These are phyloP conservation scores for Strix uralensis DNA, from an alignment of 2,113 vertebrate genomes.

Conservation along the genomic window DNA sequence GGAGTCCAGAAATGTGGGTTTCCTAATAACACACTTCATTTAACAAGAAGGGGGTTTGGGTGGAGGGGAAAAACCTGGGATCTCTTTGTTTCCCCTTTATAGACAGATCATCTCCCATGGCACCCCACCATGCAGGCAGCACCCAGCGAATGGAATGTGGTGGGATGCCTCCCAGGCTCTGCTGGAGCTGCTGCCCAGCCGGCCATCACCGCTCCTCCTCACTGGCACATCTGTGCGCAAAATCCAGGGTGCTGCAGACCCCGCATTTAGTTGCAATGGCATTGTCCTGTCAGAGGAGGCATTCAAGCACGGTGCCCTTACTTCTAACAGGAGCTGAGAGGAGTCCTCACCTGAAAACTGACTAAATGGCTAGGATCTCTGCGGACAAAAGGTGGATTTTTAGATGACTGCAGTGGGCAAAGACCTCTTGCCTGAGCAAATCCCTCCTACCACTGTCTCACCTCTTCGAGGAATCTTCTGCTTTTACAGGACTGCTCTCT, in stretches of 20 bases:
- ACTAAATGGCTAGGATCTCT: neutral
- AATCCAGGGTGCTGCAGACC: neutral
- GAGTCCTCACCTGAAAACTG: neutral
- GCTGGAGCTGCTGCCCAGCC: neutral
- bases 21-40: neutral
- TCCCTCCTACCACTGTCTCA: neutral
- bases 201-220: neutral
- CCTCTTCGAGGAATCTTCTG: neutral
- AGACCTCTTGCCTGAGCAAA: neutral
- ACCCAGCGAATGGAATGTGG: neutral
- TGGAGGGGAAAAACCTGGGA: neutral
- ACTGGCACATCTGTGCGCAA: neutral
- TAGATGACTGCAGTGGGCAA: neutral
- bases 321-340: neutral
- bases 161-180: neutral
- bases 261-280: neutral
- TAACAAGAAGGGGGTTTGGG: neutral
- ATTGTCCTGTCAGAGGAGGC: neutral
- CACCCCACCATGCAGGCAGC: neutral
- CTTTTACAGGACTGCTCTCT: neutral
- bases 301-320: neutral
- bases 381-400: neutral
- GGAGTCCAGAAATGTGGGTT: neutral
- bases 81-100: neutral
- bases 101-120: neutral